Evolutionary conservation across 2,888 invertebrate genomes (phyloP).

Genomic region (Tanytarsus gracilentus): DNA sequence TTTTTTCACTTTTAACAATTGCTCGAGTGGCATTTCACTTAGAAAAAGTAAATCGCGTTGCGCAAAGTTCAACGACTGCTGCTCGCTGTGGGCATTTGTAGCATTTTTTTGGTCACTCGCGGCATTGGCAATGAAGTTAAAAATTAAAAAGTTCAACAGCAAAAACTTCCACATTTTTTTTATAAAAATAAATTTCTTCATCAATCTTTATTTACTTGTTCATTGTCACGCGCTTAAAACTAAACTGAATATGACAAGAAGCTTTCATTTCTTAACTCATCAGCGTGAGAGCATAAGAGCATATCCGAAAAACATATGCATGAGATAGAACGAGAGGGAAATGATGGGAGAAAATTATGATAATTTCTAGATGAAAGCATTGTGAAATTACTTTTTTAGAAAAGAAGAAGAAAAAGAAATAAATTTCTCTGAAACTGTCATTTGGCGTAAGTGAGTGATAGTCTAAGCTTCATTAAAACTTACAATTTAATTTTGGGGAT

Average conservation of each 20-base stretch:
- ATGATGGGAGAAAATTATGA: background rate
- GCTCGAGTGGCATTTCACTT: constrained; percentile 59
- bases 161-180: constrained; percentile 1
- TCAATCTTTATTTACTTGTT: constrained; percentile 8
- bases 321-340: constrained; percentile 8
- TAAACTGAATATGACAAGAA: background rate
- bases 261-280: background rate
- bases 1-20: constrained; percentile 52
- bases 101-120: background rate
- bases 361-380: constrained; percentile 4
- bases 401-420: no score
- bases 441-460: background rate
- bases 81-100: background rate
- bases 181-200: no score
- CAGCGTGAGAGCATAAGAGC: background rate
- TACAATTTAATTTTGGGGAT: no score
- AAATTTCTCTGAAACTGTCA: background rate
- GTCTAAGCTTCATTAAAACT: background rate
- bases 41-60: constrained; percentile 38
- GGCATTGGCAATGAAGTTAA: background rate
- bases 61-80: constrained; percentile 15
- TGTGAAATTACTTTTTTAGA: background rate
- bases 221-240: background rate
- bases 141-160: no score
- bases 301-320: background rate